Conservation (phyloP, 2,797 vertebrate species). For the Nannoperca obscura region DNA sequence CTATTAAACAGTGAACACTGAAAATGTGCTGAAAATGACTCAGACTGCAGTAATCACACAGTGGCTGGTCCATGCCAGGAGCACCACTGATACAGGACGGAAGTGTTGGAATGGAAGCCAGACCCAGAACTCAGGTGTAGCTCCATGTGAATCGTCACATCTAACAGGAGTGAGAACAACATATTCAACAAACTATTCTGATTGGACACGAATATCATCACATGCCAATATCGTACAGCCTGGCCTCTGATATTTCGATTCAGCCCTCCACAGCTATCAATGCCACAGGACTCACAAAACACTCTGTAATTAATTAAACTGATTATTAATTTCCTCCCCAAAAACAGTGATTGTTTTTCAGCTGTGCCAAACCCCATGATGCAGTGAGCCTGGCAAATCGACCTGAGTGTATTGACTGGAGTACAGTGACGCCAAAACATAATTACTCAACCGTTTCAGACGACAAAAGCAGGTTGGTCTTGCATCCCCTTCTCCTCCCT, state of each 20-base stretch:
- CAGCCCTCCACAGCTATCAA: conserved; percentile 7
- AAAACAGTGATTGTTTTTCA: conserved; percentile 40
- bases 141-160: conserved; percentile 48
- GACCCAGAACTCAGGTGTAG: conserved; percentile 31
- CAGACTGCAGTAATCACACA: conserved; percentile 9
- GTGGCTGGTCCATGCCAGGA: not conserved
- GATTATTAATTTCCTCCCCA: conserved; percentile 39
- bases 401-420: conserved; percentile 27
- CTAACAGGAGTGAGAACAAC: not conserved
- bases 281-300: conserved; percentile 33
- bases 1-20: not conserved
- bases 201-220: conserved; percentile 13
- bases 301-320: conserved; percentile 46
- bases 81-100: not conserved
- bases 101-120: not conserved
- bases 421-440: conserved; percentile 14
- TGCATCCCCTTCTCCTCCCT: not conserved
- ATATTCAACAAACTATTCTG: not conserved
- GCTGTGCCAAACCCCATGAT: conserved; percentile 25
- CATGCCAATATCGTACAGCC: conserved; percentile 1
- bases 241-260: conserved; percentile 36
- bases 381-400: conserved; percentile 23
- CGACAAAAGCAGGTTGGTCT: conserved; percentile 14
- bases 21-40: not conserved
- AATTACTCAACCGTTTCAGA: conserved; percentile 38